Conservation (phyloP, 2,888 invertebrate species). For the Hirudinaria manillensis region DNA sequence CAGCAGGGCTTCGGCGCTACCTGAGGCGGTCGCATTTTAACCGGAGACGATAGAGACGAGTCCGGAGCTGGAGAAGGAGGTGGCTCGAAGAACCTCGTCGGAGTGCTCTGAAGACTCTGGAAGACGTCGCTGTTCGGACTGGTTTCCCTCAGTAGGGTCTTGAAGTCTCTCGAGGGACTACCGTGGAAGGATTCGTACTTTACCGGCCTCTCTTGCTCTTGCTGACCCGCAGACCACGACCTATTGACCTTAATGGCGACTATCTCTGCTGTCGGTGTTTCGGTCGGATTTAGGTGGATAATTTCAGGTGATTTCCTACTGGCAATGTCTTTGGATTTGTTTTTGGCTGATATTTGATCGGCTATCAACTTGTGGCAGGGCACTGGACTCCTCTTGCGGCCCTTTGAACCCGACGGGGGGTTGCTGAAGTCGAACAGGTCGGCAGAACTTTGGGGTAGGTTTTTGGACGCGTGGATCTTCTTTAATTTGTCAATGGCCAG, state of each 20-base stretch:
- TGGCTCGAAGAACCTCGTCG: slow-evolving; percentile 4
- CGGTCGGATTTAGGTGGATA: slow-evolving; percentile 1
- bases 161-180: slow-evolving; percentile 33
- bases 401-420: slow-evolving; percentile 9
- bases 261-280: slow-evolving; percentile 49
- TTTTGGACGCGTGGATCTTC: slow-evolving; percentile 59
- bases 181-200: slow-evolving; percentile 35
- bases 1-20: slow-evolving; percentile 26
- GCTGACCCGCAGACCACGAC: slow-evolving; percentile 11
- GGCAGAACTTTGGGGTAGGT: not conserved
- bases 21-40: slow-evolving; percentile 13
- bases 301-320: slow-evolving; percentile 13
- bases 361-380: slow-evolving; percentile 30
- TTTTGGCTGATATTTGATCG: slow-evolving; percentile 25
- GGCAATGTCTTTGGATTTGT: not conserved
- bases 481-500: slow-evolving; percentile 93
- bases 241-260: slow-evolving; percentile 49
- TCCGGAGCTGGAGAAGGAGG: slow-evolving; percentile 9
- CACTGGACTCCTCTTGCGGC: not conserved
- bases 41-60: not conserved
- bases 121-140: not conserved
- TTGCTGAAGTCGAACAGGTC: slow-evolving; percentile 36
- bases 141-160: slow-evolving; percentile 3
- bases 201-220: not conserved
- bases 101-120: not conserved